These are phyloP conservation scores for Sarcoramphus papa DNA, from an alignment of 2,797 vertebrate species.

Conservation along the genomic window DNA sequence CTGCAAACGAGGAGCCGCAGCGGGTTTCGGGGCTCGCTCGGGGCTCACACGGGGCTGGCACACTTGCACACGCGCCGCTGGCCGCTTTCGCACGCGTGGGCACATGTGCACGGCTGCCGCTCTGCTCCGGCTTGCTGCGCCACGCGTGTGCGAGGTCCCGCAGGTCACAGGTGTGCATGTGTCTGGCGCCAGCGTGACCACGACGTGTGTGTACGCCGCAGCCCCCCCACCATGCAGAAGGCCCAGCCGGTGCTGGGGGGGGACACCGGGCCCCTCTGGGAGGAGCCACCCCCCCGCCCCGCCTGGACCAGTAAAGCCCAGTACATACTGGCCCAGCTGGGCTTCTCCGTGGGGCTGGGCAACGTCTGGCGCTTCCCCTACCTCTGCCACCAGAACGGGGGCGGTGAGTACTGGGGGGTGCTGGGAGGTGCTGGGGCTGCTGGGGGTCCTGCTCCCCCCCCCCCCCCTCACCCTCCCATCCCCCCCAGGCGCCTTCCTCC, in stretches of 20 bases:
- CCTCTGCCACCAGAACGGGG: not conserved
- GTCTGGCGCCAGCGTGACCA: not conserved
- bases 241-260: not conserved
- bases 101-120: not conserved
- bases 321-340: not conserved
- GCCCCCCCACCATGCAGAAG: not conserved
- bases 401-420: not conserved
- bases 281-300: not conserved
- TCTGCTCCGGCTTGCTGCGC: not conserved
- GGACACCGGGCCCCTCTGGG: not conserved
- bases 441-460: not conserved
- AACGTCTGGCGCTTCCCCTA: not conserved
- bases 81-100: not conserved
- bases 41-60: not conserved
- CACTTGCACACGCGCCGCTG: not conserved
- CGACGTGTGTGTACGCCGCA: not conserved
- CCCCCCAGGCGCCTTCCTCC: not conserved
- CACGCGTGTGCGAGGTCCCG: not conserved
- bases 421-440: not conserved
- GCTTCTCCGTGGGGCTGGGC: not conserved
- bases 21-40: not conserved
- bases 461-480: not conserved
- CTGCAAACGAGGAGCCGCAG: not conserved
- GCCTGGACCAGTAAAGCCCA: not conserved
- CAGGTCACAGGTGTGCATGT: not conserved